Evolutionary conservation across 2,888 invertebrate genomes (phyloP).

Genomic region (Drosophila stalkeri): DNA sequence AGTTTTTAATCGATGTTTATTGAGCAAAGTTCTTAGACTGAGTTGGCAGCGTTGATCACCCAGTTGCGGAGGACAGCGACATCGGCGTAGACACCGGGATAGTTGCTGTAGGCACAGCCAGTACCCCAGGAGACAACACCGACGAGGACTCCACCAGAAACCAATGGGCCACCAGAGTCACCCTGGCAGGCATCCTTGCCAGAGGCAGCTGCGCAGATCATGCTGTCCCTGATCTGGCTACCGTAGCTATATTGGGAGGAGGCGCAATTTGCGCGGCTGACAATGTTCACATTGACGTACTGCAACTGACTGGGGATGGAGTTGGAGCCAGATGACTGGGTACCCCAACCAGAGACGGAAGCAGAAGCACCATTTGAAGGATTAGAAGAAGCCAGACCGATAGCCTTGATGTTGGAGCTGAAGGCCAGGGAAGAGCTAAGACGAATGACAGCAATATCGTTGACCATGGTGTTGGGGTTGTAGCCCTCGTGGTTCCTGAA

Average conservation of each 20-base stretch:
- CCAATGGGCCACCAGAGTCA: conserved; percentile 80
- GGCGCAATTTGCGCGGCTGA: conserved; percentile 84
- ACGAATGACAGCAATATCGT: conserved; percentile 87
- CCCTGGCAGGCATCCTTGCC: conserved; percentile 72
- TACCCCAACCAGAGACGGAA: conserved; percentile 75
- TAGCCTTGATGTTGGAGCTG: conserved; percentile 83
- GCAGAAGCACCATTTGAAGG: conserved; percentile 64
- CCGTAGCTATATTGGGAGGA: conserved; percentile 82
- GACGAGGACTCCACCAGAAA: conserved; percentile 48
- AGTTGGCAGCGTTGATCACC: conserved; percentile 39
- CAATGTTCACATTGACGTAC: conserved; percentile 84
- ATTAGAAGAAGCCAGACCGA: conserved; percentile 83
- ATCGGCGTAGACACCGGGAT: conserved; percentile 68
- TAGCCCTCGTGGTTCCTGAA: conserved; percentile 85
- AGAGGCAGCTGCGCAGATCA: conserved; percentile 68
- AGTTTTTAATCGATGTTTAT: background rate
- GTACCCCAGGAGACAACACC: conserved; percentile 80
- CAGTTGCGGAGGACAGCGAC: conserved; percentile 57
- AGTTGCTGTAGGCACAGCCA: conserved; percentile 66
- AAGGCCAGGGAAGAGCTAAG: conserved; percentile 85
- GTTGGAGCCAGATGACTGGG: conserved; percentile 64
- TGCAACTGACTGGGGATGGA: conserved; percentile 83
- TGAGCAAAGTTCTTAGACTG: conserved; percentile 27
- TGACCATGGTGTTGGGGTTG: conserved; percentile 85
- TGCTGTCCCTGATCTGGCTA: conserved; percentile 41